Percentiles rank a stretch among this genome's conserved stretches.
Evolutionary conservation across 2,888 invertebrate species (phyloP).

Genomic region (Anticlea derivata): DNA sequence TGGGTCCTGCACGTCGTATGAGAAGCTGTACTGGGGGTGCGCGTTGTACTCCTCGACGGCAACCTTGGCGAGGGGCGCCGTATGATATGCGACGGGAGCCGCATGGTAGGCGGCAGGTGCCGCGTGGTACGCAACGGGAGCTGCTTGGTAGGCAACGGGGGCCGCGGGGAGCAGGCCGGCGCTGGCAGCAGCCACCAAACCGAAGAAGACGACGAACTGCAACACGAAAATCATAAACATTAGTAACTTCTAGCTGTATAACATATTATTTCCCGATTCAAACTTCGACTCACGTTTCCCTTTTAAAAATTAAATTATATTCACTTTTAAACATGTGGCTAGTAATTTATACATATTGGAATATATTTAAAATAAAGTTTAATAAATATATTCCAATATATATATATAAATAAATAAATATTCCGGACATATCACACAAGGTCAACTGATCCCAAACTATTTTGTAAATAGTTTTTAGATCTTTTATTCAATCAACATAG

Average conservation of each 20-base stretch:
- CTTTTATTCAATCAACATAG: too few relatives aligned
- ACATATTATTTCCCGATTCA: too few relatives aligned
- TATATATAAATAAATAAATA: too few relatives aligned
- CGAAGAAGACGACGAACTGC: constrained; percentile 41
- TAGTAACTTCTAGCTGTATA: too few relatives aligned
- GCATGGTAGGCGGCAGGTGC: constrained; percentile 47
- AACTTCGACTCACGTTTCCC: too few relatives aligned
- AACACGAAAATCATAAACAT: constrained; percentile 10
- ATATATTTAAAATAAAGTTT: too few relatives aligned
- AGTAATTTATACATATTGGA: too few relatives aligned
- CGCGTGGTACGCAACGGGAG: constrained; percentile 45
- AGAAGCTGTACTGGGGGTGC: constrained; percentile 66
- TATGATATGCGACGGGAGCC: constrained; percentile 48
- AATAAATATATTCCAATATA: too few relatives aligned
- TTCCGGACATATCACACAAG: too few relatives aligned
- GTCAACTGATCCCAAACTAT: too few relatives aligned
- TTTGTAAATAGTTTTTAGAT: constrained; percentile 11
- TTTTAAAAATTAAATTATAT: too few relatives aligned
- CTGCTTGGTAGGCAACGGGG: constrained; percentile 42
- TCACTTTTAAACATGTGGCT: too few relatives aligned
- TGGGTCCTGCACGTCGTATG: constrained; percentile 71
- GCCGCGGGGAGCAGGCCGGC: constrained; percentile 43
- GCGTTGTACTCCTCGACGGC: constrained; percentile 53
- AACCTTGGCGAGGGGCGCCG: constrained; percentile 40
- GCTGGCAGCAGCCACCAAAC: constrained; percentile 40